A percentile compares a stretch with the other conserved stretches of the same genome.
Conservation (phyloP, 1,140 invertebrate genomes). For the Heliothis subflexa region DNA sequence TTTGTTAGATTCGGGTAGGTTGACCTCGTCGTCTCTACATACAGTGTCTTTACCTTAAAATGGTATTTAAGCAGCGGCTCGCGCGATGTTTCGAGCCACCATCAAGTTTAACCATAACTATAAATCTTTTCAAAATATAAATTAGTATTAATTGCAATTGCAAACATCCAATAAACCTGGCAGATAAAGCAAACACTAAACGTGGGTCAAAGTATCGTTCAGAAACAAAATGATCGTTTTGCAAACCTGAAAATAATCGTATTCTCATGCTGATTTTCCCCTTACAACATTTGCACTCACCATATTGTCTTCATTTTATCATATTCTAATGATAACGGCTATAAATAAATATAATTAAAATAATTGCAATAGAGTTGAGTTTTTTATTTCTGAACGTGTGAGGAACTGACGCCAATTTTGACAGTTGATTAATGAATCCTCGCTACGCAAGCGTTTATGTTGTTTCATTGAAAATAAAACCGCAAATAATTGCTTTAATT, state of each 20-base stretch:
- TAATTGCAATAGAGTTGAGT: not conserved
- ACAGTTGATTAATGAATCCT: slow-evolving; percentile 58
- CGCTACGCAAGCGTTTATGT: slow-evolving; percentile 52
- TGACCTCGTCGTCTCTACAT: too few relatives aligned
- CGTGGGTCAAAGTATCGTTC: not conserved
- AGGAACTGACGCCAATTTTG: slow-evolving; percentile 69
- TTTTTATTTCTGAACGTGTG: slow-evolving; percentile 43
- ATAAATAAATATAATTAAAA: not conserved
- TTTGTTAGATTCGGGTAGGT: too few relatives aligned
- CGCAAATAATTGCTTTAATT: slow-evolving; percentile 42
- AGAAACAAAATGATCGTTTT: not conserved
- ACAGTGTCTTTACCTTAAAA: too few relatives aligned
- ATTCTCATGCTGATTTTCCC: too few relatives aligned
- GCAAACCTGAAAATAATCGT: not conserved
- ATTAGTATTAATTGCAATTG: too few relatives aligned
- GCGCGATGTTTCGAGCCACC: too few relatives aligned
- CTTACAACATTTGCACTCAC: too few relatives aligned
- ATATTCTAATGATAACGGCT: too few relatives aligned
- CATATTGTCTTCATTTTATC: too few relatives aligned
- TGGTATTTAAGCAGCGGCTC: too few relatives aligned
- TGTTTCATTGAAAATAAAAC: slow-evolving; percentile 40
- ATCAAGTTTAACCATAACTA: not conserved
- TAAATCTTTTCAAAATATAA: too few relatives aligned
- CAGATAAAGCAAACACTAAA: not conserved
- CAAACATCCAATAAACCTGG: too few relatives aligned